Percentiles rank a stretch among this genome's conserved stretches.
These are phyloP conservation scores for Acanthococcus lagerstroemiae DNA, from an alignment of 2,888 invertebrate genomes.

Conservation along the genomic window DNA sequence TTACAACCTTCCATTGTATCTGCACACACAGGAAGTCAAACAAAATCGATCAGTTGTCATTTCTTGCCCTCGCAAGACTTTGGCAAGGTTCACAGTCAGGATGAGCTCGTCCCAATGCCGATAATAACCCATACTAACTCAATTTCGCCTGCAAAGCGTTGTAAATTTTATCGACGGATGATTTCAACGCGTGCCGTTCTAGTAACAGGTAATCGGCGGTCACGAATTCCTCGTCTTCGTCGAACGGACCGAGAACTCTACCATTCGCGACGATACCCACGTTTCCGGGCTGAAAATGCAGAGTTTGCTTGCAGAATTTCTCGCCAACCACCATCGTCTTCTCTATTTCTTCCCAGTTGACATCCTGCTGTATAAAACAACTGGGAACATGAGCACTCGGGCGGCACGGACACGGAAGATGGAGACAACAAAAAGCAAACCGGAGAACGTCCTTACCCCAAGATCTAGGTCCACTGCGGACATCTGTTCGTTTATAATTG, in stretches of 20 bases:
- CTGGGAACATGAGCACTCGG: not conserved
- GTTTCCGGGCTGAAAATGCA: slow-evolving; percentile 56
- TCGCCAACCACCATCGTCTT: slow-evolving; percentile 44
- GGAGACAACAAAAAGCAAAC: no score
- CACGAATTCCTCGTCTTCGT: slow-evolving; percentile 61
- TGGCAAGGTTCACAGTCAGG: not conserved
- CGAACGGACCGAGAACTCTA: slow-evolving; percentile 74
- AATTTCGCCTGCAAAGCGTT: slow-evolving; percentile 39
- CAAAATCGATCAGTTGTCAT: not conserved
- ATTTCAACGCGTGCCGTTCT: slow-evolving; percentile 51
- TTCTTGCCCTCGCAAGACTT: not conserved
- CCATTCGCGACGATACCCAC: slow-evolving; percentile 79
- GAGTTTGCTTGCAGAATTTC: slow-evolving; percentile 58
- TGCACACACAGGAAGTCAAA: not conserved
- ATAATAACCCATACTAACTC: not conserved
- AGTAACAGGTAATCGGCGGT: slow-evolving; percentile 81
- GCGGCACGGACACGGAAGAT: not conserved
- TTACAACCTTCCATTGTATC: slow-evolving; percentile 43
- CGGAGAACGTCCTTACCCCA: slow-evolving; percentile 45
- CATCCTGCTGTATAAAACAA: slow-evolving; percentile 36
- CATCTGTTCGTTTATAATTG: slow-evolving; percentile 14
- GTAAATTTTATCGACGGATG: slow-evolving; percentile 38
- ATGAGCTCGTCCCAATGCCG: no score
- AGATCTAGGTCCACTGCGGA: slow-evolving; percentile 41
- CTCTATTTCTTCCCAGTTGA: slow-evolving; percentile 35